Conservation (phyloP, 2,113 vertebrate species). For the Sebastes fasciatus region DNA sequence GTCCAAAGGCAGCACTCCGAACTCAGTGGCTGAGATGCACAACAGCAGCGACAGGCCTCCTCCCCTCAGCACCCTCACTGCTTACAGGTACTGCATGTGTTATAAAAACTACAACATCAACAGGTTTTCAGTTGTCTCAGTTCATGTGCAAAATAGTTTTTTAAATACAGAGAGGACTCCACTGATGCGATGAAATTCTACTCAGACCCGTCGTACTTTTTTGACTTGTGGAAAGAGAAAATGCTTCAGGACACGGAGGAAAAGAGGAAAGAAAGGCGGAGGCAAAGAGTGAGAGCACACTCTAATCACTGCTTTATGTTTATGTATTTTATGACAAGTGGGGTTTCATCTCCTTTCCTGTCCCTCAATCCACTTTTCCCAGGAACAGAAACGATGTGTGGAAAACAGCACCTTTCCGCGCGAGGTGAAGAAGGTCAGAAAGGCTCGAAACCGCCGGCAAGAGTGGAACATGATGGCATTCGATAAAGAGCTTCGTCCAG, state of each 20-base stretch:
- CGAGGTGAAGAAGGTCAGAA: conserved; percentile 97
- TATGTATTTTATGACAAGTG: not conserved
- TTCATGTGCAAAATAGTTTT: conserved; percentile 8
- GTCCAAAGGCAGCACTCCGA: conserved; percentile 90
- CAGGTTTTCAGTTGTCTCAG: not conserved
- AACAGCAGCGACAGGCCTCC: conserved; percentile 91
- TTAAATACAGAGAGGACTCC: conserved; percentile 90
- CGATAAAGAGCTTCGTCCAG: conserved; percentile 96
- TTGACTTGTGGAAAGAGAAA: conserved; percentile 98
- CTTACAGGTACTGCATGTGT: conserved; percentile 86
- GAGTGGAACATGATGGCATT: conserved; percentile 98
- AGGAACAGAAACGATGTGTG: conserved; percentile 94
- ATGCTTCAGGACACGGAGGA: conserved; percentile 98
- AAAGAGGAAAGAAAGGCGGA: conserved; percentile 90
- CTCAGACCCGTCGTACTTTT: conserved; percentile 97
- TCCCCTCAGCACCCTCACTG: conserved; percentile 89
- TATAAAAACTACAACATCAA: not conserved
- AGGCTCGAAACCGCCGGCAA: conserved; percentile 94
- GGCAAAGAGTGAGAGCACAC: conserved; percentile 75
- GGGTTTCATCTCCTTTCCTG: not conserved
- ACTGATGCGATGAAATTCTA: conserved; percentile 95
- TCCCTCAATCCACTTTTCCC: not conserved
- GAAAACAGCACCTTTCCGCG: conserved; percentile 91
- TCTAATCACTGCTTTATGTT: not conserved
- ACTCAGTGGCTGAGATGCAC: conserved; percentile 91